Evolutionary conservation across 2,797 vertebrate species (phyloP).

Genomic region (Clarias fuscus): DNA sequence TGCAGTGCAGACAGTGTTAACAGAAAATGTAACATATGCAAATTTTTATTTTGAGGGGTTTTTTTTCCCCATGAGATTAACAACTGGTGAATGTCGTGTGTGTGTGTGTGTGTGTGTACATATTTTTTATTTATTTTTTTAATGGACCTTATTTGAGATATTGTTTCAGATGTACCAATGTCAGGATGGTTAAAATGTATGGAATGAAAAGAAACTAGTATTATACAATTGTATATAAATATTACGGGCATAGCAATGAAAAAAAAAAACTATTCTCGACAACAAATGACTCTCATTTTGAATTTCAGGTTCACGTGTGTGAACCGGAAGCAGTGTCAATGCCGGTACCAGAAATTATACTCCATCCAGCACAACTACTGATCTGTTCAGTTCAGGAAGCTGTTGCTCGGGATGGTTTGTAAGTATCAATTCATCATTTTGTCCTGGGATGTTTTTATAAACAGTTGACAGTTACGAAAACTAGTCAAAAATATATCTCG

Average conservation of each 20-base stretch:
- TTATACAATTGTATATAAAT: not conserved
- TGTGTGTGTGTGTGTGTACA: too few species aligned
- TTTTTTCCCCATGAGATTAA: not conserved
- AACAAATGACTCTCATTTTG: slow-evolving; percentile 17
- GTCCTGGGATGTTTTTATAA: not conserved
- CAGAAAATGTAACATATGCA: not conserved
- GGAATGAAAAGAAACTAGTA: not conserved
- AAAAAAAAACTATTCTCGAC: not conserved
- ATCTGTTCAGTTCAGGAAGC: not conserved
- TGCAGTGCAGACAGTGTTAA: not conserved
- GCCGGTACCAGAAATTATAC: not conserved
- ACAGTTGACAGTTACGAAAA: not conserved
- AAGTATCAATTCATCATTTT: not conserved
- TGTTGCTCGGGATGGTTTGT: slow-evolving; percentile 17
- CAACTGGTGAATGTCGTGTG: not conserved
- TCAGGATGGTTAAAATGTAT: not conserved
- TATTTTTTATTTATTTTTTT: not conserved
- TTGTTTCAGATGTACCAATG: not conserved
- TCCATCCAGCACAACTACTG: not conserved
- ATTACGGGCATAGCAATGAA: not conserved
- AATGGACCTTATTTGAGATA: not conserved
- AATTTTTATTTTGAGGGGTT: not conserved
- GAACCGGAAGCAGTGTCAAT: not conserved
- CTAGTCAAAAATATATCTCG: too few species aligned
- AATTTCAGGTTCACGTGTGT: not conserved